phyloP scores from a whole-genome alignment of 2,888 invertebrate genomes.

The Lycophotia porphyrea region DNA sequence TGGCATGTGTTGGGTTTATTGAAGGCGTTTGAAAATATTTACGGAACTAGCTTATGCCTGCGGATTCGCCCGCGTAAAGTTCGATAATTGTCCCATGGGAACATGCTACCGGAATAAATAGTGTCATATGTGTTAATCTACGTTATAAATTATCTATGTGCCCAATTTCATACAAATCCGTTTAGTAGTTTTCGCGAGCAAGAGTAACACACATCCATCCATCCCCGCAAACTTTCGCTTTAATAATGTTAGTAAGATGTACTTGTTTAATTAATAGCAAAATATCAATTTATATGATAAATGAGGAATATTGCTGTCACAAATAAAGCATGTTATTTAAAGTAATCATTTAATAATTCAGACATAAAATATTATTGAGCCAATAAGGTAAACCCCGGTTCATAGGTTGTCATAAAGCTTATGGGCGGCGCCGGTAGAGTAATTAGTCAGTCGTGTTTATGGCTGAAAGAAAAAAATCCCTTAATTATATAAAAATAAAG shows the following conservation, averaged over 20 bases:
- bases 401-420: slow-evolving; percentile 1
- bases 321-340: slow-evolving; percentile 19
- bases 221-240: too few relatives aligned
- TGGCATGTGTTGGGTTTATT: neutral
- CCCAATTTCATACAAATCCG: too few relatives aligned
- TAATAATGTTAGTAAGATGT: neutral
- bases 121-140: too few relatives aligned
- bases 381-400: slow-evolving; percentile 31
- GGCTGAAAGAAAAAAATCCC: neutral
- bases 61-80: too few relatives aligned
- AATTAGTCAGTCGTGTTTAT: slow-evolving; percentile 3
- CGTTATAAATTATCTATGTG: too few relatives aligned
- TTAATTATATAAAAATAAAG: neutral
- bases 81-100: too few relatives aligned
- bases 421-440: neutral
- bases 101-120: too few relatives aligned
- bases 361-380: slow-evolving; percentile 8
- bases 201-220: too few relatives aligned
- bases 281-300: slow-evolving; percentile 34
- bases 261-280: slow-evolving; percentile 14
- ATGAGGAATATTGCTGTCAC: slow-evolving; percentile 33
- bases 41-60: too few relatives aligned
- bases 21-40: neutral
- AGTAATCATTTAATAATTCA: slow-evolving; percentile 3
- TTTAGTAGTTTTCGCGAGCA: too few relatives aligned